Conservation (phyloP, 2,888 invertebrate species). For the Chaetogeoica ovagalla region DNA sequence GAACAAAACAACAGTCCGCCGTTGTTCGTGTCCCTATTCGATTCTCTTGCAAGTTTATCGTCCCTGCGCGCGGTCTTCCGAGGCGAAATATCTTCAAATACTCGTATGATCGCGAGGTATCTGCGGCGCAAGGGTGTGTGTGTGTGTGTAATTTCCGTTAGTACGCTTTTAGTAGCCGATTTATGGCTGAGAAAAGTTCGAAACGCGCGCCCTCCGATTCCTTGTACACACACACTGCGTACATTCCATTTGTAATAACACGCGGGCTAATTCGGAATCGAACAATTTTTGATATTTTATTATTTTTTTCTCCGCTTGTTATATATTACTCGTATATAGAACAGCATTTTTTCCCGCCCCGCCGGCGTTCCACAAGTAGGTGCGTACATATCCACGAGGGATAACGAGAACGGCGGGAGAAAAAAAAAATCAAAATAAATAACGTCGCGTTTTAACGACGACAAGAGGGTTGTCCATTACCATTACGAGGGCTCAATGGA, state of each 20-base stretch:
- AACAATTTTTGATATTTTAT: background rate
- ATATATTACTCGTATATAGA: too few species aligned
- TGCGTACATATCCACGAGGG: background rate
- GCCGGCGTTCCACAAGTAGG: background rate
- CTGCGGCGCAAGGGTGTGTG: background rate
- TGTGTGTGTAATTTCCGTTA: constrained; percentile 46
- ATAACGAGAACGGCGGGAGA: constrained; percentile 23
- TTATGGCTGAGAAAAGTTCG: constrained; percentile 47
- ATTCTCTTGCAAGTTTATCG: constrained; percentile 40
- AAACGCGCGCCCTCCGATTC: background rate
- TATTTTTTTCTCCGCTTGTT: background rate
- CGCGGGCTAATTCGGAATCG: constrained; percentile 23
- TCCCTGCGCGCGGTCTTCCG: background rate
- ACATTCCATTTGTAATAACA: background rate
- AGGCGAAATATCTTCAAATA: constrained; percentile 46
- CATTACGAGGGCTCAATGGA: constrained; percentile 44
- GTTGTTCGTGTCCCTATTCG: background rate
- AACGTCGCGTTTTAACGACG: constrained; percentile 5
- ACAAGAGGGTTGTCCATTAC: constrained; percentile 30
- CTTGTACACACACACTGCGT: too few species aligned
- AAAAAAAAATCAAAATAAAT: background rate
- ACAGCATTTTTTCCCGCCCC: background rate
- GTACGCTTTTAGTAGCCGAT: constrained; percentile 46
- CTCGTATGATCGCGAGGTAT: constrained; percentile 34
- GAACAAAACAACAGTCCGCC: constrained; percentile 33